A percentile compares a stretch with the other conserved stretches of the same genome.
phyloP scores from a whole-genome alignment of 2,113 vertebrate species.

The Ariopsis seemanni region DNA sequence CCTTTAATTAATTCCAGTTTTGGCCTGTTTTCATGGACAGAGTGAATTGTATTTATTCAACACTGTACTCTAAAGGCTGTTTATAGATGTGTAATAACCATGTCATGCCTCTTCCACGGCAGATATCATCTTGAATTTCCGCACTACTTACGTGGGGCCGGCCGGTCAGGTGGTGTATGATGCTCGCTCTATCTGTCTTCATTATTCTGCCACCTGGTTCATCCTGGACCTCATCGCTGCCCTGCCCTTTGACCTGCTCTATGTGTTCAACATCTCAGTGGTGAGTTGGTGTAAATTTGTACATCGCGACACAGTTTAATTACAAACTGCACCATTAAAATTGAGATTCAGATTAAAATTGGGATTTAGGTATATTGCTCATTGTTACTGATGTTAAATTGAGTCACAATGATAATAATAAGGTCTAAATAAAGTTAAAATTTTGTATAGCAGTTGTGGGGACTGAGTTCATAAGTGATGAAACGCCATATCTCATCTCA shows the following conservation, averaged over 20 bases:
- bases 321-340: background rate
- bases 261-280: conserved; percentile 87
- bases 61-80: background rate
- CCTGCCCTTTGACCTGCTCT: conserved; percentile 88
- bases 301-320: background rate
- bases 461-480: no score
- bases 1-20: background rate
- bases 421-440: background rate
- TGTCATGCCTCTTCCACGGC: conserved; percentile 31
- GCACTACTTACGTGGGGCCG: conserved; percentile 84
- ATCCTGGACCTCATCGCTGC: conserved; percentile 88
- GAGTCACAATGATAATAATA: no score
- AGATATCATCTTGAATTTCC: conserved; percentile 88
- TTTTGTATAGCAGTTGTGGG: no score
- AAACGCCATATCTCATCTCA: no score
- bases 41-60: background rate
- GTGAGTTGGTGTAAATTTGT: conserved; percentile 66
- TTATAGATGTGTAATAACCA: background rate
- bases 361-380: background rate
- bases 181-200: conserved; percentile 83
- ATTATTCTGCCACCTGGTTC: conserved; percentile 89
- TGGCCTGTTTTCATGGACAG: background rate
- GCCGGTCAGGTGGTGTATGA: conserved; percentile 88
- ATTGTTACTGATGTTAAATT: background rate
- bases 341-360: background rate